These are phyloP conservation scores for Aptenodytes patagonicus DNA, from an alignment of 2,113 vertebrate species.

Conservation along the genomic window DNA sequence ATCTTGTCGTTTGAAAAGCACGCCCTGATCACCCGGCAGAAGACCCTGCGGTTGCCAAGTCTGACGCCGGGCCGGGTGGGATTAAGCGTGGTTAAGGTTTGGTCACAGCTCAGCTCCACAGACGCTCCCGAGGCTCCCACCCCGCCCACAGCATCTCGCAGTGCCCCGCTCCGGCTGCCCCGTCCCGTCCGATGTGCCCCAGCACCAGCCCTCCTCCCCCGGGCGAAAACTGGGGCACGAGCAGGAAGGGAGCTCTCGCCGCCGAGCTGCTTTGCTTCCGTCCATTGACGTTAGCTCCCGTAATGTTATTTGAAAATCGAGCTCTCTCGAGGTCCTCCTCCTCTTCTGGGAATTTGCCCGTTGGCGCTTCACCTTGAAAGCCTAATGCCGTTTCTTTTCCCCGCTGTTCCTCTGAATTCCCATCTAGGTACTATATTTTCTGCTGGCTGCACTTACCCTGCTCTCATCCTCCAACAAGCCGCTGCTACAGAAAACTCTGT, in stretches of 20 bases:
- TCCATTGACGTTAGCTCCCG: neutral
- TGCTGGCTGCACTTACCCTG: neutral
- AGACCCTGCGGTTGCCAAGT: neutral
- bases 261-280: neutral
- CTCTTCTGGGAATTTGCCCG: neutral
- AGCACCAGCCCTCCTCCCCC: neutral
- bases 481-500: neutral
- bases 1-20: neutral
- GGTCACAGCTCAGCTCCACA: neutral
- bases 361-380: neutral
- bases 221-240: rapidly evolving
- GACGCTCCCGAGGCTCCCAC: neutral
- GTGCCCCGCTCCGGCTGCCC: neutral
- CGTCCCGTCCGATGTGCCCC: neutral
- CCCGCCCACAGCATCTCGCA: rapidly evolving
- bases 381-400: neutral
- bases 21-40: neutral
- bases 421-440: neutral
- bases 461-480: neutral
- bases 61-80: rapidly evolving
- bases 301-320: neutral
- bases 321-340: neutral
- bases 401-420: neutral
- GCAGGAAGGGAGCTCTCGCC: neutral
- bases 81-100: neutral